Evolutionary conservation across 1,140 invertebrate species (phyloP), one percentile per base, ranked within the genome.

Genomic region (Nebria ingens): DNA sequence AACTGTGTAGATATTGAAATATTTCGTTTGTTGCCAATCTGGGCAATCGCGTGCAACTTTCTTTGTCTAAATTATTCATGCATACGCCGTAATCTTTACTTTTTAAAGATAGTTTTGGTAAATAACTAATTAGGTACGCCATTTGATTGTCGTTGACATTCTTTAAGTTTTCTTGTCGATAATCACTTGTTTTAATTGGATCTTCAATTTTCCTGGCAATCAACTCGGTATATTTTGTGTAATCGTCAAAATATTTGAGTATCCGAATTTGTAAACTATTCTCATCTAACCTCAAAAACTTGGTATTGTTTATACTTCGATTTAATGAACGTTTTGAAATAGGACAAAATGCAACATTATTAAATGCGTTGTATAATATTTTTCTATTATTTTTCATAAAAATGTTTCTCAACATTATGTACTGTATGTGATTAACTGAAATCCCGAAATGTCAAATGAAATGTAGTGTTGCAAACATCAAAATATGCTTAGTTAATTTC

Each of bases 1-100:
- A 67, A 19, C 51, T 38, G 60, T 61, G 54, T 58, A 68, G 59
- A 12, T 65, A 42, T 13, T 61, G 59, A 20, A 66, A 62, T 34
- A 58, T 62, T 22, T 60, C 55, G 9, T 53, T 4, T 11, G 6
- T 45, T 11, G 40, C 17, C 17, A 45, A 45, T 4, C 17, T 6
- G 9, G 40, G 40, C 17, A 45, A 45, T 4, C 40, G 40, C 4
- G 17, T 4, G 40, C 40, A 45, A 45, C 40, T 12, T 17, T 45
- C 40, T 17, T 45, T 45, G 15, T 45, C 40, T 4, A 45, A 4
- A 11, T 45, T 45, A 11, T 45, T 45, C 9, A 45, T 11, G 15
- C 15, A 45, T 45, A 45, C 17, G 9, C 15, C 17, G 17, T 12
- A 45, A 11, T 11, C 6, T 17, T 45, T 45, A 4, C 40, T 9